A percentile compares a stretch with the other conserved stretches of the same genome.
These are phyloP conservation scores for Chionodraco myersi DNA, from an alignment of 2,113 vertebrate species.

Conservation along the genomic window DNA sequence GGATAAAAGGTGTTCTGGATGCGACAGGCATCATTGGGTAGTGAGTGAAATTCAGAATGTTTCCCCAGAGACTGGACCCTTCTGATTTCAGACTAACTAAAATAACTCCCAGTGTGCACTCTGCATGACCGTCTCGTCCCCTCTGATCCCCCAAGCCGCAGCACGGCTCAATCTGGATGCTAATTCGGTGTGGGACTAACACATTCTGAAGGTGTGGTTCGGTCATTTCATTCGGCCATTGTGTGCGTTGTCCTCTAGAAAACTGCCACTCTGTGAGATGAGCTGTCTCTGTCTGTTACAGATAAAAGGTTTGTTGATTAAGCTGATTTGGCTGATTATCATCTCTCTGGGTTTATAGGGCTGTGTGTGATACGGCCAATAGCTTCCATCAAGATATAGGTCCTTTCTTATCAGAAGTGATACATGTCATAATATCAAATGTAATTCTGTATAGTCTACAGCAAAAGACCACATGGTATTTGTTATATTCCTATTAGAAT, in stretches of 20 bases:
- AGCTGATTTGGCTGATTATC: constrained; percentile 13
- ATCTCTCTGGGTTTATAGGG: neutral
- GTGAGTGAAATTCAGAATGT: constrained; percentile 19
- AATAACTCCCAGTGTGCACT: constrained; percentile 39
- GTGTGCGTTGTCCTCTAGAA: constrained; percentile 3
- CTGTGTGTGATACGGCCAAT: too few species aligned
- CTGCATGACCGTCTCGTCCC: constrained; percentile 15
- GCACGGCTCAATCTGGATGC: constrained; percentile 48
- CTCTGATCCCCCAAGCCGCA: constrained; percentile 2
- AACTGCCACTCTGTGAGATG: constrained; percentile 28
- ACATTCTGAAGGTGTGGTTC: constrained; percentile 6
- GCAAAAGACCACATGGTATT: too few species aligned
- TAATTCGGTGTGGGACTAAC: constrained; percentile 27
- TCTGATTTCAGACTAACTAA: constrained; percentile 26
- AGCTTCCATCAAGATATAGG: too few species aligned
- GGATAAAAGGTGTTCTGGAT: constrained; percentile 46
- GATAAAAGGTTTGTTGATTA: constrained; percentile 14
- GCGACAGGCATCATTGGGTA: constrained; percentile 42
- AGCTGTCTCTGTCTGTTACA: constrained; percentile 33
- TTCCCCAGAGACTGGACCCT: constrained; percentile 32
- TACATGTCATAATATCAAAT: too few species aligned
- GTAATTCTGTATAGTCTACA: too few species aligned
- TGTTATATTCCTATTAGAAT: too few species aligned
- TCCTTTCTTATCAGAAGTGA: too few species aligned
- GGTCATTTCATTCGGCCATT: constrained; percentile 12